Percentiles rank a stretch among this genome's conserved stretches.
Conservation (phyloP, 2,888 invertebrate genomes). For the Cryptosula pallasiana region DNA sequence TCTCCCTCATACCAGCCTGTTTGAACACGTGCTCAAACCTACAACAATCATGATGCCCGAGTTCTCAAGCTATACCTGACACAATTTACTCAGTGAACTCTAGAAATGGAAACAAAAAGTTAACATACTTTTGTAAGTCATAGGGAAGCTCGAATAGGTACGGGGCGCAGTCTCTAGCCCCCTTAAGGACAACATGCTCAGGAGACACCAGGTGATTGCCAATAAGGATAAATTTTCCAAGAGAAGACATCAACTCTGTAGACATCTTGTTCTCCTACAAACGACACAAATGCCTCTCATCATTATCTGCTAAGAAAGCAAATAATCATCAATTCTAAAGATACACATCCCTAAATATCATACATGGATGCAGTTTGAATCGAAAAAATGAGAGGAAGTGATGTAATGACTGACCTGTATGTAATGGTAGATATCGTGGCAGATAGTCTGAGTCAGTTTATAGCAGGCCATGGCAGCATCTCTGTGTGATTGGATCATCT, state of each 20-base stretch:
- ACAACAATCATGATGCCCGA: neutral
- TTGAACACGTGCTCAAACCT: conserved; percentile 28
- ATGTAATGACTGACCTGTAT: too few relatives aligned
- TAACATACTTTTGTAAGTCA: conserved; percentile 28
- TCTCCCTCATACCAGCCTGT: conserved; percentile 30
- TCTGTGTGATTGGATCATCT: neutral
- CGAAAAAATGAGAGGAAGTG: too few relatives aligned
- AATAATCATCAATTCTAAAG: neutral
- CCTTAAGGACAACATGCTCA: neutral
- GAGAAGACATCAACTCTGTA: neutral
- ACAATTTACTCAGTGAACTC: too few relatives aligned
- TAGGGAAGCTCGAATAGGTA: conserved; percentile 32
- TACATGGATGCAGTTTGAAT: too few relatives aligned
- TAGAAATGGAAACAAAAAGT: neutral
- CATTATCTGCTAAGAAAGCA: neutral
- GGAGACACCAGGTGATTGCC: neutral
- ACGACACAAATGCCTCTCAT: neutral
- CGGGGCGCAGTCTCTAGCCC: conserved; percentile 31
- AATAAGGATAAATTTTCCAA: conserved; percentile 18
- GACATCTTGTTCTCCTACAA: conserved; percentile 5
- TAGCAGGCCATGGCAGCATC: neutral
- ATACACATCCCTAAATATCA: too few relatives aligned
- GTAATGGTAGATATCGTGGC: conserved; percentile 13
- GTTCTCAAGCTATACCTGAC: too few relatives aligned
- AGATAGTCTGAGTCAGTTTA: conserved; percentile 15